These are phyloP conservation scores for Hypsopygia costalis DNA, from an alignment of 2,888 invertebrate genomes.

Conservation along the genomic window DNA sequence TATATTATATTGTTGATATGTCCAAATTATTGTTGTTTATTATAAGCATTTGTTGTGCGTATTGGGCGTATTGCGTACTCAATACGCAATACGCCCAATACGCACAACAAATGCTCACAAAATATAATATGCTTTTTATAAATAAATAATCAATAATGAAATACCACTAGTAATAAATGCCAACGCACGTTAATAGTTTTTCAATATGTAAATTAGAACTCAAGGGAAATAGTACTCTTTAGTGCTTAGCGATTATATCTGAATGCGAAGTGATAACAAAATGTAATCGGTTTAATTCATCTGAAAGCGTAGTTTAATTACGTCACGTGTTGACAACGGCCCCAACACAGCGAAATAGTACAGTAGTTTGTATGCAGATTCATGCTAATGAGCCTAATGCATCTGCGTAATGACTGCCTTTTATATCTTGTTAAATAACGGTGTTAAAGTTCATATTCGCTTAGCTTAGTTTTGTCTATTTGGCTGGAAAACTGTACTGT, in stretches of 20 bases:
- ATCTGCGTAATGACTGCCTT: slow-evolving; percentile 30
- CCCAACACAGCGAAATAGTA: slow-evolving; percentile 20
- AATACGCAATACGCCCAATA: no score
- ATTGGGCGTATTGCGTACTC: no score
- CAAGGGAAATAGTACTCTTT: not conserved
- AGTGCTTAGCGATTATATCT: not conserved
- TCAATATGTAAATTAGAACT: not conserved
- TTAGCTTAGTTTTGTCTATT: no score
- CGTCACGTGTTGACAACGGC: slow-evolving; percentile 8
- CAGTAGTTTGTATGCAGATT: slow-evolving; percentile 49
- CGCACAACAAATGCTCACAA: no score
- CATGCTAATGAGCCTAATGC: slow-evolving; percentile 42
- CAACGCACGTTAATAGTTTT: not conserved
- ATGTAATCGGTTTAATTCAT: slow-evolving; percentile 1
- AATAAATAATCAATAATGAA: no score
- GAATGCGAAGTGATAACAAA: not conserved
- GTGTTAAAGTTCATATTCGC: no score
- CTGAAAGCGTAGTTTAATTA: slow-evolving; percentile 1
- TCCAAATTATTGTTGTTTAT: no score
- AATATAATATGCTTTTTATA: no score
- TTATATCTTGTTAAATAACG: slow-evolving; percentile 13
- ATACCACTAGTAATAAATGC: not conserved
- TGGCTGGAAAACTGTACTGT: no score
- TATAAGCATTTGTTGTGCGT: no score
- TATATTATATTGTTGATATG: no score